phyloP scores from a whole-genome alignment of 2,113 vertebrate genomes.

The Merops nubicus region DNA sequence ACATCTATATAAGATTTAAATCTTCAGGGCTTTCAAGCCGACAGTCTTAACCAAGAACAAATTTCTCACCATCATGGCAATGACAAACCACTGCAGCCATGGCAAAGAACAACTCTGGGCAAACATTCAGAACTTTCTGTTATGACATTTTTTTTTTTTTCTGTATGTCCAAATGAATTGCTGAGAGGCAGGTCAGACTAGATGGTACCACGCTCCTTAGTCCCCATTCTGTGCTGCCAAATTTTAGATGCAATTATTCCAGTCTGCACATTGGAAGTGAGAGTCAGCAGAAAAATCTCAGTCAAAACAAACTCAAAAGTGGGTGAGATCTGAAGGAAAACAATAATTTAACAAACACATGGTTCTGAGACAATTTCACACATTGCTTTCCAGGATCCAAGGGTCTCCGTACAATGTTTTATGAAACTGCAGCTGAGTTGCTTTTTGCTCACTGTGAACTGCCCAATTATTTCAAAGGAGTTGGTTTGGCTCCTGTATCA shows the following conservation, averaged over 20 bases:
- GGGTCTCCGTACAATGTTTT: not conserved
- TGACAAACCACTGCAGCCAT: not conserved
- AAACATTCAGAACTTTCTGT: not conserved
- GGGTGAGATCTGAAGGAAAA: not conserved
- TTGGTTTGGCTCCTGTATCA: not conserved
- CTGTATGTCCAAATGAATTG: not conserved
- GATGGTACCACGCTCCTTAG: fast-evolving
- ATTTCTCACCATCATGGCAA: not conserved
- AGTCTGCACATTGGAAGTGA: not conserved
- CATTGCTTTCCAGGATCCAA: not conserved
- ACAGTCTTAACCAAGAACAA: not conserved
- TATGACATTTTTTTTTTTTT: not conserved
- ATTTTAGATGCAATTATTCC: not conserved
- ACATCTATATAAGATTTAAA: not conserved
- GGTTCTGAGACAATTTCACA: not conserved
- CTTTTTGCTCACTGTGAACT: slow-evolving; percentile 1
- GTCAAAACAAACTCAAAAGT: not conserved
- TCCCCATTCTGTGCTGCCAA: not conserved
- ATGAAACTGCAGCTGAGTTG: not conserved
- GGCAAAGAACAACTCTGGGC: not conserved
- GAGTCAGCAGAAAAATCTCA: not conserved
- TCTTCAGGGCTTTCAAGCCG: not conserved
- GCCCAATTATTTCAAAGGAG: not conserved
- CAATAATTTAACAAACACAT: not conserved
- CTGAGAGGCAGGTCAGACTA: not conserved